Percentiles rank a stretch among this genome's conserved stretches.
Conservation (phyloP, 2,888 invertebrate genomes). For the Polia nebulosa region DNA sequence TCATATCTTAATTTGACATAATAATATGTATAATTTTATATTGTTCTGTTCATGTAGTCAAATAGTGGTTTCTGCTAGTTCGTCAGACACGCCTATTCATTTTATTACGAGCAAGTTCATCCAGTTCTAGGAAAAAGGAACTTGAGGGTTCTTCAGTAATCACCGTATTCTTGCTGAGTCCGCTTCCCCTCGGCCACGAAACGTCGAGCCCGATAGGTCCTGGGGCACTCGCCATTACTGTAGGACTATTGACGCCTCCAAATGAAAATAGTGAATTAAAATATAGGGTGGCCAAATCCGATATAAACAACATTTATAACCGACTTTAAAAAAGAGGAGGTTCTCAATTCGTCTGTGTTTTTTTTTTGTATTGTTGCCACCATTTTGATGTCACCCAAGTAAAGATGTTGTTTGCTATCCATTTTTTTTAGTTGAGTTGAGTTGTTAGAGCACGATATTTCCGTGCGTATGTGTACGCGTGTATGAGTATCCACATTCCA, state of each 20-base stretch:
- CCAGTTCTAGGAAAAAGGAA: slow-evolving; percentile 23
- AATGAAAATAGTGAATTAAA: too few species aligned
- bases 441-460: too few species aligned
- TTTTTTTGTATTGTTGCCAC: too few species aligned
- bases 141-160: slow-evolving; percentile 35
- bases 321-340: too few species aligned
- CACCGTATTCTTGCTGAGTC: slow-evolving; percentile 47
- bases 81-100: not conserved
- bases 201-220: slow-evolving; percentile 23
- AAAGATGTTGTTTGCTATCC: too few species aligned
- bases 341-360: too few species aligned
- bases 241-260: slow-evolving; percentile 33
- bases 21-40: not conserved
- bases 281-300: too few species aligned
- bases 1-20: not conserved
- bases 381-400: too few species aligned
- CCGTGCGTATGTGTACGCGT: too few species aligned
- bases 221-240: slow-evolving; percentile 29
- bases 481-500: too few species aligned
- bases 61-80: not conserved
- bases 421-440: too few species aligned
- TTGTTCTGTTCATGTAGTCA: not conserved
- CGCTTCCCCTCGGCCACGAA: slow-evolving; percentile 24
- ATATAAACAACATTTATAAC: too few species aligned
- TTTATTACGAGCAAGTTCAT: slow-evolving; percentile 8